phyloP scores from a whole-genome alignment of 2,113 vertebrate genomes.

The Microtus ochrogaster region DNA sequence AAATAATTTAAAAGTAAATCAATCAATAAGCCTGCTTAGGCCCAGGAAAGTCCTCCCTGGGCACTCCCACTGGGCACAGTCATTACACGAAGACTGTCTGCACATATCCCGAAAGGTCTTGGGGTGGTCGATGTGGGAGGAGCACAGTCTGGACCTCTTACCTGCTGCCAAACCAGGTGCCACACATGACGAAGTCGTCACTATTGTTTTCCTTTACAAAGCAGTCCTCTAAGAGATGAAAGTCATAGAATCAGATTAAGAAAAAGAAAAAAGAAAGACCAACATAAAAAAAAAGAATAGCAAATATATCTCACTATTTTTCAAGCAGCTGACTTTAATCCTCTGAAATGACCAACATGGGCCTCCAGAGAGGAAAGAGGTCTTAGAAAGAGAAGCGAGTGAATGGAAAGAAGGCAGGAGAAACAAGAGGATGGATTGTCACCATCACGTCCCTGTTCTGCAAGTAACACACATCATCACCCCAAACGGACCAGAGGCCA shows the following conservation, averaged over 20 bases:
- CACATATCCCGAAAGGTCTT: background rate
- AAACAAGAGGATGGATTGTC: background rate
- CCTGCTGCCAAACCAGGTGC: background rate
- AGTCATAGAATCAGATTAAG: slow-evolving; percentile 19
- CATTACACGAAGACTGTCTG: background rate
- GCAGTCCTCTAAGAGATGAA: slow-evolving; percentile 61
- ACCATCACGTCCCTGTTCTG: too few relatives aligned
- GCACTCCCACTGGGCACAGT: background rate
- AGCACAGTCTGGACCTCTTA: slow-evolving; percentile 45
- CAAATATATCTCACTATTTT: background rate
- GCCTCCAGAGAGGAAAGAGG: background rate
- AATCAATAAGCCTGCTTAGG: background rate
- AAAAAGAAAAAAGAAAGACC: background rate
- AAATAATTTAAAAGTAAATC: background rate
- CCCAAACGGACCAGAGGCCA: background rate
- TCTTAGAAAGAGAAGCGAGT: background rate
- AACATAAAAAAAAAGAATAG: background rate
- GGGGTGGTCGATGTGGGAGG: background rate
- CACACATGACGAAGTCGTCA: slow-evolving; percentile 57
- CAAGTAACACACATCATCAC: too few relatives aligned
- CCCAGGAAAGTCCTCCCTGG: background rate
- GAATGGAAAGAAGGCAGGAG: background rate
- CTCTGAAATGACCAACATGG: background rate
- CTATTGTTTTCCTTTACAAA: slow-evolving; percentile 50
- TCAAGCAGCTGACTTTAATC: background rate